These are phyloP conservation scores for Mythimna pallens DNA, from an alignment of 2,888 invertebrate genomes.

Conservation along the genomic window DNA sequence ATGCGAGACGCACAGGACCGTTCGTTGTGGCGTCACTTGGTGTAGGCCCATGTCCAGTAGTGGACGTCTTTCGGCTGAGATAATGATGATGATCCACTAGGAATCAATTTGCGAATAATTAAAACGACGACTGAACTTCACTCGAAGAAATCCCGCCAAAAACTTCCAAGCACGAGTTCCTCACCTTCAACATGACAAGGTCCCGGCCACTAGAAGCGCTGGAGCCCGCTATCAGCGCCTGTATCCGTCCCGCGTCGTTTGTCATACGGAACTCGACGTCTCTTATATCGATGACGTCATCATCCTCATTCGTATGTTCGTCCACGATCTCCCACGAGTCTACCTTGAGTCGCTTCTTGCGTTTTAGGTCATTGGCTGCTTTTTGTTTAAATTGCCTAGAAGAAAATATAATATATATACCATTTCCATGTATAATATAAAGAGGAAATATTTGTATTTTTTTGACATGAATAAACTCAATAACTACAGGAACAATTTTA, in stretches of 20 bases:
- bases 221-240: conserved; percentile 86
- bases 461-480: no score
- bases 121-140: no score
- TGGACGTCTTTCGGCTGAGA: no score
- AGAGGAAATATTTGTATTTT: no score
- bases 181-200: conserved; percentile 83
- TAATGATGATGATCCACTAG: no score
- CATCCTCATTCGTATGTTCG: conserved; percentile 88
- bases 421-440: no score
- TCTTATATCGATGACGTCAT: conserved; percentile 93
- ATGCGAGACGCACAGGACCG: no score
- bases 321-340: conserved; percentile 93
- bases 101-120: no score
- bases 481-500: no score
- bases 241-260: conserved; percentile 94
- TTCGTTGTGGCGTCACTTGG: no score
- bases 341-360: conserved; percentile 94
- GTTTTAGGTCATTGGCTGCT: conserved; percentile 91
- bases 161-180: neutral
- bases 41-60: no score
- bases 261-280: conserved; percentile 97
- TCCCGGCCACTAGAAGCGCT: conserved; percentile 83
- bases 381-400: conserved; percentile 92
- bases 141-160: no score
- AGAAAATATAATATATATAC: neutral